Evolutionary conservation across 2,797 vertebrate genomes (phyloP).

Genomic region (Parauchenoglanis ngamensis): DNA sequence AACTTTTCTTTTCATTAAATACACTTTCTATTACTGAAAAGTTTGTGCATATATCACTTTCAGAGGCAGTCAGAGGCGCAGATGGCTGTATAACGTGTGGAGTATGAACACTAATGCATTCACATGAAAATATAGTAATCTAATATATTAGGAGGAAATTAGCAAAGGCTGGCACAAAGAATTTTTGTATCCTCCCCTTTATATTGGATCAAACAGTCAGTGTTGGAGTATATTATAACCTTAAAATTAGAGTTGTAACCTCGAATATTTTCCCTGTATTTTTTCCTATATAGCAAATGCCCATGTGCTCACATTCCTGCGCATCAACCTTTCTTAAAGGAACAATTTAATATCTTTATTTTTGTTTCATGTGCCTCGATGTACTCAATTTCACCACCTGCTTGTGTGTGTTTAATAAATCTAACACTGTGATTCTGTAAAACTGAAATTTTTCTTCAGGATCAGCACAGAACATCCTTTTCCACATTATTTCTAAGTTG

Average conservation of each 20-base stretch:
- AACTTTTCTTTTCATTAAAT: neutral
- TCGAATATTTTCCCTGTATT: neutral
- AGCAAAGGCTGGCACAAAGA: neutral
- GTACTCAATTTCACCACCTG: neutral
- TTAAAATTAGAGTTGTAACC: neutral
- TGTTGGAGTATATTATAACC: neutral
- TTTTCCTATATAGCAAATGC: neutral
- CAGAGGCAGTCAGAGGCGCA: neutral
- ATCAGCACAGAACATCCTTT: neutral
- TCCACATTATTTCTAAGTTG: neutral
- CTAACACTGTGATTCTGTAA: neutral
- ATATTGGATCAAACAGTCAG: neutral
- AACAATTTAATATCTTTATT: neutral
- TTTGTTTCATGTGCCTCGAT: neutral
- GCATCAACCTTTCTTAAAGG: neutral
- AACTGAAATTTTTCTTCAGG: no score
- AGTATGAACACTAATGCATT: neutral
- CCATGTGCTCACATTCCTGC: neutral
- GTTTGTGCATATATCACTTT: neutral
- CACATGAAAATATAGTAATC: neutral
- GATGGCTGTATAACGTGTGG: neutral
- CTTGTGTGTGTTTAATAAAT: neutral
- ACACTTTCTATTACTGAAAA: neutral
- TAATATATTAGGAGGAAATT: conserved; percentile 6
- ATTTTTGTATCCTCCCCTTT: neutral